Conservation (phyloP, 2,797 vertebrate species). For the Melanotaenia boesemani region DNA sequence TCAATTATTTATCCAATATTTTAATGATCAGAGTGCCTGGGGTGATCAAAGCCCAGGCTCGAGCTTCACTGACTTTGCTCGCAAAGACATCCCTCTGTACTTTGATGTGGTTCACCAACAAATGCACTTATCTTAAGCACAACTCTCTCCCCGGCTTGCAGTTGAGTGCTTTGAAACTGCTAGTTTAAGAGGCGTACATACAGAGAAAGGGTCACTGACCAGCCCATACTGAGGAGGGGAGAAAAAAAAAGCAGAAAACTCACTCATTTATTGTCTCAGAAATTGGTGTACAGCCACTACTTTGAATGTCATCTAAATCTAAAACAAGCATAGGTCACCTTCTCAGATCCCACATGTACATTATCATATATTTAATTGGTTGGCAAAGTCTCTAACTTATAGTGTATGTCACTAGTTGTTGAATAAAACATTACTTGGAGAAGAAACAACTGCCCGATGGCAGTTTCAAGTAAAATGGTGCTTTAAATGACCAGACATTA, state of each 20-base stretch:
- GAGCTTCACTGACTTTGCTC: slow-evolving; percentile 80
- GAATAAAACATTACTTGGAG: slow-evolving; percentile 78
- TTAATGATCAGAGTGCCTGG: slow-evolving; percentile 87
- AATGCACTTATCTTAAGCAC: slow-evolving; percentile 83
- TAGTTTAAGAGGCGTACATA: slow-evolving; percentile 64
- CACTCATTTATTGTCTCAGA: slow-evolving; percentile 34
- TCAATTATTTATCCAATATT: slow-evolving; percentile 91
- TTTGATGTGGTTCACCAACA: slow-evolving; percentile 87
- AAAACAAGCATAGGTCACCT: slow-evolving; percentile 66
- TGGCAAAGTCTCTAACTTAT: slow-evolving; percentile 64
- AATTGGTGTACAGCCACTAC: slow-evolving; percentile 49
- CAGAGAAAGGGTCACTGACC: slow-evolving; percentile 71
- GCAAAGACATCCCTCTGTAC: slow-evolving; percentile 78
- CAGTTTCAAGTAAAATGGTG: slow-evolving; percentile 56
- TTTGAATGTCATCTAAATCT: slow-evolving; percentile 63
- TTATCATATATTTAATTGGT: slow-evolving; percentile 82
- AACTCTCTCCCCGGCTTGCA: slow-evolving; percentile 72
- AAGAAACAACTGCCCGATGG: slow-evolving; percentile 66
- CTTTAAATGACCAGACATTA: slow-evolving; percentile 67
- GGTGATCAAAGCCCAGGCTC: slow-evolving; percentile 85
- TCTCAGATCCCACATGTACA: slow-evolving; percentile 60
- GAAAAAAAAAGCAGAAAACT: slow-evolving; percentile 5
- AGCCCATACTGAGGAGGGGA: slow-evolving; percentile 18
- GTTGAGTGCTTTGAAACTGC: slow-evolving; percentile 71
- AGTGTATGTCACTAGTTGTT: slow-evolving; percentile 68